Conservation (phyloP, 2,888 invertebrate species). For the Drosophila antonietae region DNA sequence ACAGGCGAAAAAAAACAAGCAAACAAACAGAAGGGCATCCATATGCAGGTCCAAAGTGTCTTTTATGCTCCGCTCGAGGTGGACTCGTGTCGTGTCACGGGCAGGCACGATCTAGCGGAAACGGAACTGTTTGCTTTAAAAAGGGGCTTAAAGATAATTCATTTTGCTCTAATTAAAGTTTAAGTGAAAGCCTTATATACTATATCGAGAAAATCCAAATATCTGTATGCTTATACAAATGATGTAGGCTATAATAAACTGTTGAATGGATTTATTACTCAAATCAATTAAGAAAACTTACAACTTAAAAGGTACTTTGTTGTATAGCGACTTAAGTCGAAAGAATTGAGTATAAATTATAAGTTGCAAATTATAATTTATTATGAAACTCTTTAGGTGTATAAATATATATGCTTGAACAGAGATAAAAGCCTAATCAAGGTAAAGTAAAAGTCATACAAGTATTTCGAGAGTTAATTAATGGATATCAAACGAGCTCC, state of each 20-base stretch:
- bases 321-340: not conserved
- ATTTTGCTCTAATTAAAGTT: too few species aligned
- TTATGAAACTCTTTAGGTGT: too few species aligned
- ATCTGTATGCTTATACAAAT: too few species aligned
- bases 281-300: not conserved
- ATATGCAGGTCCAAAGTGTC: slow-evolving; percentile 12
- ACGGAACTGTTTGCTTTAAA: not conserved
- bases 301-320: not conserved
- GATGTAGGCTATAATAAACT: too few species aligned
- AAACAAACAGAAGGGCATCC: slow-evolving; percentile 8
- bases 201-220: too few species aligned
- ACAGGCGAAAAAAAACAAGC: not conserved
- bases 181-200: too few species aligned
- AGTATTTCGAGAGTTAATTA: too few species aligned
- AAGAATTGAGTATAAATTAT: not conserved
- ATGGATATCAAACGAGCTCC: too few species aligned
- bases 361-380: not conserved
- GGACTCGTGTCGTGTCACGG: slow-evolving; percentile 11
- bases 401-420: too few species aligned
- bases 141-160: too few species aligned
- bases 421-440: not conserved
- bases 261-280: not conserved
- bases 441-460: not conserved
- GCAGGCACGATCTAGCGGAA: not conserved
- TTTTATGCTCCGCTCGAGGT: slow-evolving; percentile 7